Base-by-base conservation (phyloP, 2,888 invertebrate genomes). In the Polyommatus iphigenia region DNA sequence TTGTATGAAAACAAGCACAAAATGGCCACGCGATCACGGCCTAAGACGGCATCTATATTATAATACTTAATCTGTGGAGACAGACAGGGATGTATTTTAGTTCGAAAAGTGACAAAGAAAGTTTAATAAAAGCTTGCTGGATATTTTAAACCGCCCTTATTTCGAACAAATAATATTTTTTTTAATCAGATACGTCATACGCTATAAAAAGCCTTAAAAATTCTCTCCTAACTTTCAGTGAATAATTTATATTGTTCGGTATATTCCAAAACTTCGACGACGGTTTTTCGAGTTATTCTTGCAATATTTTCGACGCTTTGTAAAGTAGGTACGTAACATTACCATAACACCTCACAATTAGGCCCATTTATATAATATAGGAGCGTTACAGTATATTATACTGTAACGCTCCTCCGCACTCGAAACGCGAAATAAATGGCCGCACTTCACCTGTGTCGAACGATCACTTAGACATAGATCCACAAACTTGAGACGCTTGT, bases 341-440 rank as follows among this genome's bases (percentile, higher is more conserved):
- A 82, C 81, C 83, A 84, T 83, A 82, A 81, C 78, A 81, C 79
- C 81, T 80, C 82, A 83, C 83, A 84, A 85, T 85, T 84, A 85
- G 83, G 83, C 82, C 81, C 82, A 72, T 80, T 76, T 80, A 80
- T 73, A 50, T n/a, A n/a, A n/a, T n/a, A n/a, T n/a, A n/a, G n/a
- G n/a, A n/a, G n/a, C n/a, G n/a, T n/a, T n/a, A n/a, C n/a, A n/a
- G n/a, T n/a, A n/a, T n/a, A n/a, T n/a, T n/a, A n/a, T 46, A 50
- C 75, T 54, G 29, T 75, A 50, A 7, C 50, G 50, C 57, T 72
- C 73, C 77, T 80, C 82, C 83, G 81, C 81, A 82, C 82, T 82
- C 80, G 80, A 79, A 82, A 80, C 79, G 81, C 82, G 81, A 84
- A 84, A 85, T 85, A 83, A 85, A 85, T 84, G 84, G 83, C 81